A percentile compares a stretch with the other conserved stretches of the same genome.
Conservation (phyloP, 2,888 invertebrate genomes). For the Drosophila dives region DNA sequence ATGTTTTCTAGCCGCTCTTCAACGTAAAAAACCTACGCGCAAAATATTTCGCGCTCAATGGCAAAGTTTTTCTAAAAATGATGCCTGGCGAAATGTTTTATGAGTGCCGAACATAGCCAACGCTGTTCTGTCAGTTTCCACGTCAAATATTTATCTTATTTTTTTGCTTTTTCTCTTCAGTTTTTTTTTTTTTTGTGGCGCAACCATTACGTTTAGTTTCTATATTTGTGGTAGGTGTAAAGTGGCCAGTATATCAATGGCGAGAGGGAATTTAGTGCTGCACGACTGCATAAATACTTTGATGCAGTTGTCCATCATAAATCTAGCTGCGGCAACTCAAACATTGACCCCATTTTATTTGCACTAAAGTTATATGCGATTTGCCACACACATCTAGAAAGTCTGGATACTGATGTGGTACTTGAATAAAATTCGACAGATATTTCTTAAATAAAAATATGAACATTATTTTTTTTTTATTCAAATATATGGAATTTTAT, state of each 20-base stretch:
- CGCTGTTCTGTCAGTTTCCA: slow-evolving; percentile 22
- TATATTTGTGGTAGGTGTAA: slow-evolving; percentile 54
- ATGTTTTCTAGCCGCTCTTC: slow-evolving; percentile 54
- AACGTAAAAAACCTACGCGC: slow-evolving; percentile 46
- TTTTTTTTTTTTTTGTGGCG: slow-evolving; percentile 13
- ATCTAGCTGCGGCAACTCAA: slow-evolving; percentile 55
- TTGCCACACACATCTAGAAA: slow-evolving; percentile 14
- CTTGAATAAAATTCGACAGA: background rate
- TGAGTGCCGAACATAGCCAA: background rate
- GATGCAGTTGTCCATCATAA: slow-evolving; percentile 63
- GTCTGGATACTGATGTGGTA: no score
- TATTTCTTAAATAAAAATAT: background rate
- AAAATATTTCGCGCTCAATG: slow-evolving; percentile 49
- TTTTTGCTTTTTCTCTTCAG: slow-evolving; percentile 13
- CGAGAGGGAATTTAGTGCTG: background rate
- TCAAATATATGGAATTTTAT: background rate
- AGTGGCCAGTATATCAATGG: slow-evolving; percentile 39
- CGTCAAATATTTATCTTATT: slow-evolving; percentile 16
- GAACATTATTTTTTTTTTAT: background rate
- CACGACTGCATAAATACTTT: slow-evolving; percentile 54
- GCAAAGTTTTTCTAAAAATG: slow-evolving; percentile 58
- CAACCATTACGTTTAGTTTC: slow-evolving; percentile 49
- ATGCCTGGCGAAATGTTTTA: slow-evolving; percentile 32
- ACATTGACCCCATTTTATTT: slow-evolving; percentile 50
- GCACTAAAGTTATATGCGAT: slow-evolving; percentile 35